Evolutionary conservation across 2,888 invertebrate genomes (phyloP).

Genomic region (Parochlus steinenii): DNA sequence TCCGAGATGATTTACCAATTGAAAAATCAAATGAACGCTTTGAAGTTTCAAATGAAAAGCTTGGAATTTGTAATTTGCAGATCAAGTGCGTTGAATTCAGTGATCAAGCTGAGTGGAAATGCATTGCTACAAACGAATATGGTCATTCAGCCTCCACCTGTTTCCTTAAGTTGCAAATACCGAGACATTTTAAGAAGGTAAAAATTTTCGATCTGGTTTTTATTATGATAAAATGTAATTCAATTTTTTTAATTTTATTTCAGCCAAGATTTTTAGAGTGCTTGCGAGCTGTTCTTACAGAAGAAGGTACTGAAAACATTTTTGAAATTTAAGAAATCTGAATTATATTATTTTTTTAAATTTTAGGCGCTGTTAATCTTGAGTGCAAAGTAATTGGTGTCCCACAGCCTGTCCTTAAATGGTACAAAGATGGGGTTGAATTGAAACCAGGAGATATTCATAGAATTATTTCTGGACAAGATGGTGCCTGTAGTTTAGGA

Average conservation of each 20-base stretch:
- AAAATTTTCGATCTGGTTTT: no score
- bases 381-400: constrained; percentile 89
- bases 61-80: constrained; percentile 55
- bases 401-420: constrained; percentile 74
- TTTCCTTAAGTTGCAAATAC: constrained; percentile 68
- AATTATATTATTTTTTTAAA: not conserved
- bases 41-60: constrained; percentile 45
- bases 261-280: constrained; percentile 74
- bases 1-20: constrained; percentile 66
- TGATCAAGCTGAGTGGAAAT: constrained; percentile 87
- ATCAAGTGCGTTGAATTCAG: constrained; percentile 58
- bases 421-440: constrained; percentile 85
- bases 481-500: constrained; percentile 77
- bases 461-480: constrained; percentile 75
- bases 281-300: constrained; percentile 66
- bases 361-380: constrained; percentile 64
- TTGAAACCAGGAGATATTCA: constrained; percentile 84
- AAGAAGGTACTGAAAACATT: constrained; percentile 34
- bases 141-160: constrained; percentile 80
- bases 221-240: no score
- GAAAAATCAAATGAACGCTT: constrained; percentile 51
- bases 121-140: constrained; percentile 74
- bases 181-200: constrained; percentile 79
- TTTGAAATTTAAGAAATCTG: not conserved
- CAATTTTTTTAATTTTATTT: no score